Base-by-base conservation (phyloP, 1,140 invertebrate genomes). In the Drosophila kanapiae region DNA sequence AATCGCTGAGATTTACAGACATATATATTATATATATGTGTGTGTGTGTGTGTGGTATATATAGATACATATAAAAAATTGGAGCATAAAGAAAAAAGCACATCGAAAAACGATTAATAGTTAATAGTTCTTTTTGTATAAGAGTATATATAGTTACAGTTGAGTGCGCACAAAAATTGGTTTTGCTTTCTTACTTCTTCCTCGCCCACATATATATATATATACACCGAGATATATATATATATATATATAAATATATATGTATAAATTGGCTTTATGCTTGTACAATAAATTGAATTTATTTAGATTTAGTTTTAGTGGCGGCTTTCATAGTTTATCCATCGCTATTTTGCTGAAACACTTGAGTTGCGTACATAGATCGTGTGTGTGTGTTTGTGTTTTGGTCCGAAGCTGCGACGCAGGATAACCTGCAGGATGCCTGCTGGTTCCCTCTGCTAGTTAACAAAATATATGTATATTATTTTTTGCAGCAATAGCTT, bases 401-500 rank as follows among this genome's bases (percentile, higher is more conserved):
- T 76, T 76, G 74, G 74, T 76, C 74, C 74, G 53, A 65, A 65
- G 65, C 74, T 67, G 67, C 62, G 67, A 70, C 67, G 56, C 54
- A 48, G 54, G 54, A 82, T 38, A 59, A 48, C 38, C 59, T 16
- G 58, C 37, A 33, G 59, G 45, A 69, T 65, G n/a, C n/a, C 23
- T 23, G 23, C 23, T 38, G 13, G 7, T 6, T 6, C 53, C 38
- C 33, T 53, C 43, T 48, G 82, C 75, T 82, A 85, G 79, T 87
- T 87, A 86, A 82, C 83, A 87, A 86, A 82, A 87, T 86, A 71
- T 86, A 86, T 86, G 78, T 84, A 68, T 80, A 8, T 1, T 48
- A 4, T 48, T 13, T 27, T 11, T 14, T 14, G 78, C 59, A 82
- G 79, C 68, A 23, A 47, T 43, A 33, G 61, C n/a, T 65, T 51